Conservation (phyloP, 2,797 vertebrate species). For the Oreochromis mossambicus region DNA sequence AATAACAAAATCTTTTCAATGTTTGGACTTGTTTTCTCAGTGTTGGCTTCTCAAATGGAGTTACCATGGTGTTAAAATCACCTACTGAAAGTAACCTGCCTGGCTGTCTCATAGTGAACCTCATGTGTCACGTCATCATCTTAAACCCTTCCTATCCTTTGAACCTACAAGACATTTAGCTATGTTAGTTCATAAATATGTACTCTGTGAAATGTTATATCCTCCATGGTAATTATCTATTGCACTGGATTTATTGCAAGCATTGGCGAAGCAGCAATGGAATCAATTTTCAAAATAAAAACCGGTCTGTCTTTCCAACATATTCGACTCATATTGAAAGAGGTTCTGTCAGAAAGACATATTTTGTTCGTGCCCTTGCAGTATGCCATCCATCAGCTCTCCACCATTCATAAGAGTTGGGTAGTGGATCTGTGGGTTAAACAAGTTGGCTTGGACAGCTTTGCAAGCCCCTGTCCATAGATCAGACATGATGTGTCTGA, state of each 20-base stretch:
- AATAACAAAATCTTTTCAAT: constrained; percentile 16
- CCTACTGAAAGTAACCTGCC: neutral
- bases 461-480: neutral
- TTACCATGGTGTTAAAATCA: neutral
- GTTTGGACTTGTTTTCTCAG: neutral
- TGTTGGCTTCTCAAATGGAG: neutral
- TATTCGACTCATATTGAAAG: neutral
- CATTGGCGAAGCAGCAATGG: neutral
- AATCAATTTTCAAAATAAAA: neutral
- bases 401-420: neutral
- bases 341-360: neutral
- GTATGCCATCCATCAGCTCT: neutral
- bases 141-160: neutral
- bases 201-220: neutral
- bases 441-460: neutral
- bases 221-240: neutral
- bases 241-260: neutral
- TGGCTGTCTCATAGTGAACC: neutral
- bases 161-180: neutral
- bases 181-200: neutral
- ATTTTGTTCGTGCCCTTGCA: neutral
- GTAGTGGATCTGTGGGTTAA: neutral
- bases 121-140: neutral
- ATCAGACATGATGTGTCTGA: neutral
- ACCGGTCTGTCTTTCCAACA: neutral